Base-by-base conservation (phyloP, 2,113 vertebrate genomes). In the Greenwoodochromis staneri region DNA sequence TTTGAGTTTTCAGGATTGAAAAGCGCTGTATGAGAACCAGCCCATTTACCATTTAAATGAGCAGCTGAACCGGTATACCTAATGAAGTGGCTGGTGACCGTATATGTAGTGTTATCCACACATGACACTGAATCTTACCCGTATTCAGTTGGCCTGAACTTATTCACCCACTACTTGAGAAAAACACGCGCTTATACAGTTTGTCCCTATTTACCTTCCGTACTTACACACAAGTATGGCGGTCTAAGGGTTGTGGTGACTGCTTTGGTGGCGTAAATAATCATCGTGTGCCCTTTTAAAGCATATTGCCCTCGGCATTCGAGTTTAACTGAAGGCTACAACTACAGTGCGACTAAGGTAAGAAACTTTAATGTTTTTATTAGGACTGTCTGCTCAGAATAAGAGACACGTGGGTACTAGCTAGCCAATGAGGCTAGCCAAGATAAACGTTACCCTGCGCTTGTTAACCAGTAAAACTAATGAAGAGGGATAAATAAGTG, bases 171-270 rank as follows among this genome's bases (percentile, higher is more conserved):
- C 49, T 9, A 4, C 6, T n/a, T 47, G 6, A 6, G 31, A 4
- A 38, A 49, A 59, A 27, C 2, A 2, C 47, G 4, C 31, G 19
- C 21, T 31, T 14, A 24, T 17, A 2, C 40, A 5, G n/a, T 94
- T 91, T 96, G 95, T 94, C 93, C 93, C 85, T 91, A 36, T 6
- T 83, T 1, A 0, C 81, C 0, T 76, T 4, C 94, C 87, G 91
- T 96, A 71, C 1, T 17, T 49, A 55, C 63, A 7, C 3, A 40
- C 57, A 88, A 94, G 55, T 55, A 95, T 95, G 95, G 94, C 91
- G 53, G 84, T 27, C 2, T 76, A 17, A 61, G 80, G 90, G 17
- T 85, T 86, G 19, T 91, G 38, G 36, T 5, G 81, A 55, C 13
- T 88, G 89, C 89, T 91, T 91, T 92, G 89, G 51, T 91, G 69